Evolutionary conservation across 2,113 vertebrate species (phyloP), one percentile per base, ranked within the genome.

Genomic region (Oreotrochilus melanogaster): DNA sequence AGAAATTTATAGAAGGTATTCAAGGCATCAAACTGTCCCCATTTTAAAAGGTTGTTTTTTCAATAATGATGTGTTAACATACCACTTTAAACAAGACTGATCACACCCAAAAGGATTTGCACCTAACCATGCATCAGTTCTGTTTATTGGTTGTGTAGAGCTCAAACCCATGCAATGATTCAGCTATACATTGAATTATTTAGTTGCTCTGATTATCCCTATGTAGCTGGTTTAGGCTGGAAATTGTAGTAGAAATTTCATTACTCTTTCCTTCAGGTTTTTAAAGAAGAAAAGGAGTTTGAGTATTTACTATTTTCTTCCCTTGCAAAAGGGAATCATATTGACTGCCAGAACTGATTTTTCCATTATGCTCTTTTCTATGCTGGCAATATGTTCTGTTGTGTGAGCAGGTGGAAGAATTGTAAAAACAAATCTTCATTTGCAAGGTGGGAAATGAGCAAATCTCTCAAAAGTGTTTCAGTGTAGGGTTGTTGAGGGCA

Each of bases 111-210:
- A 72, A 75, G 27, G 24, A 9, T 79, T 82, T 88, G 43, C 2
- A 47, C 56, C 27, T 82, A 61, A 53, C 27, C 12, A 1, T 50
- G 43, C 60, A 6, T 76, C 50, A 13, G 2, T 35, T 89, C 65
- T 65, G 24, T 24, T 66, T 9, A 23, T 13, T 0, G 0, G 14
- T 33, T 69, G 7, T 31, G 6, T 25, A 12, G 28, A 6, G 3
- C 28, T 72, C 45, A 86, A 61, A 73, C 42, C n/a, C 47, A 33
- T 24, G 23, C 67, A 33, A 27, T 45, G 45, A 64, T 66, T 15
- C 8, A 53, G 18, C 45, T 61, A 60, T 23, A n/a, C 5, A 30
- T 53, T 28, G 65, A 69, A 74, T 50, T 61, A 48, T 57, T 92
- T 71, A 70, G 31, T 78, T 65, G 33, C 56, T 62, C 18, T 39